A percentile compares a stretch with the other conserved stretches of the same genome.
These are phyloP conservation scores for Apostichopus leukothele DNA, from an alignment of 53 echinoderm and acorn worm genomes.

Conservation along the genomic window DNA sequence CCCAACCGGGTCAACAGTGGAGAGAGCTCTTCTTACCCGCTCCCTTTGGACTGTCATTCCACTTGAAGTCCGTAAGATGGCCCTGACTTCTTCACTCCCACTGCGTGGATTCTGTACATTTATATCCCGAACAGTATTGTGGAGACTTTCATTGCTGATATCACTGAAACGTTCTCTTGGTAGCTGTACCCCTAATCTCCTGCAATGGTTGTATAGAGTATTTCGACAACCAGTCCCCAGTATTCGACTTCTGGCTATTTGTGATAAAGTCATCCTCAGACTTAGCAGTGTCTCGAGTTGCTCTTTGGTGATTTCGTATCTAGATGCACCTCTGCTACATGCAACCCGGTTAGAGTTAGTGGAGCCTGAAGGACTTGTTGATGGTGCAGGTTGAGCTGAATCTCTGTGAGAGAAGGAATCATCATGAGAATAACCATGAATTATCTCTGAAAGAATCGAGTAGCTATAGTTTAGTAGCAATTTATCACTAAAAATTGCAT, in stretches of 20 bases:
- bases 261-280: conserved; percentile 31
- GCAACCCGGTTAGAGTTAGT: not conserved
- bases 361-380: too few relatives aligned
- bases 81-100: conserved; percentile 20
- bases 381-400: too few relatives aligned
- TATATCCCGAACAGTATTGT: not conserved
- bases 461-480: too few relatives aligned
- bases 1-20: not conserved
- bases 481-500: too few relatives aligned
- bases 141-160: not conserved
- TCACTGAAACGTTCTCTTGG: conserved; percentile 1
- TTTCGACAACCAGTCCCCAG: conserved; percentile 44
- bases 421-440: too few relatives aligned
- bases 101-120: not conserved
- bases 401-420: too few relatives aligned
- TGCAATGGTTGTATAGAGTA: conserved; percentile 30
- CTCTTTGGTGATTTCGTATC: conserved; percentile 18
- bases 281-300: conserved; percentile 16
- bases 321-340: not conserved
- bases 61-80: not conserved
- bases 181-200: not conserved
- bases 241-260: conserved; percentile 30
- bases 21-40: conserved; percentile 12
- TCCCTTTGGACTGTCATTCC: not conserved
- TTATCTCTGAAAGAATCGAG: too few relatives aligned